A percentile compares a stretch with the other conserved stretches of the same genome.
Evolutionary conservation across 2,888 invertebrate species (phyloP).

Genomic region (Parapristionchus giblindavisi): DNA sequence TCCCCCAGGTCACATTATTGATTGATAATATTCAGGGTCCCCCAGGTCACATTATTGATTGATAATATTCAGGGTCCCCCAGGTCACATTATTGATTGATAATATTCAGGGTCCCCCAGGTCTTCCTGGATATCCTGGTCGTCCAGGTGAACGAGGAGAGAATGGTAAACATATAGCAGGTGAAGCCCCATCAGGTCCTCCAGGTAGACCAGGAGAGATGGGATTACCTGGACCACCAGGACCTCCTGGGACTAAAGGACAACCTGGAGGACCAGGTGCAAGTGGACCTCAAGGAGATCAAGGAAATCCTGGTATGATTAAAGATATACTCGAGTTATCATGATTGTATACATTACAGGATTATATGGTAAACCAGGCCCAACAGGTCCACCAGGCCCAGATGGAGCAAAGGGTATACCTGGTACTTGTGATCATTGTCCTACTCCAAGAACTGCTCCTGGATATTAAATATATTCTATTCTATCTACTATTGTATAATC

Average conservation of each 20-base stretch:
- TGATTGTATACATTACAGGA: slow-evolving; percentile 39
- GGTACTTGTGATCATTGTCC: slow-evolving; percentile 67
- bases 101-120: slow-evolving; percentile 38
- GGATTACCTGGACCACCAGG: slow-evolving; percentile 64
- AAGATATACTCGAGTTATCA: background rate
- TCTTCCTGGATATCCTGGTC: slow-evolving; percentile 22
- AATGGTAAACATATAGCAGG: slow-evolving; percentile 37
- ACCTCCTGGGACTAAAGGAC: slow-evolving; percentile 65
- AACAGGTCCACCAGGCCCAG: slow-evolving; percentile 56
- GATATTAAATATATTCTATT: slow-evolving; percentile 50
- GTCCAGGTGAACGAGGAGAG: slow-evolving; percentile 32
- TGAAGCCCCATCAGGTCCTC: slow-evolving; percentile 54
- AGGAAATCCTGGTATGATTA: slow-evolving; percentile 59
- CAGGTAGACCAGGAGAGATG: slow-evolving; percentile 30
- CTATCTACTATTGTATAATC: background rate
- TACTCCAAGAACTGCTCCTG: slow-evolving; percentile 65
- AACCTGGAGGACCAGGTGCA: slow-evolving; percentile 59
- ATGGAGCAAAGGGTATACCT: slow-evolving; percentile 54
- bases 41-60: no score
- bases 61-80: no score
- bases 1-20: no score
- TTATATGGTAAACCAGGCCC: slow-evolving; percentile 63
- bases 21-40: no score
- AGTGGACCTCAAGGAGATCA: slow-evolving; percentile 65
- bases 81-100: no score